Base-by-base conservation (phyloP, 2,797 vertebrate species). In the Petrocephalus schoutedeni region DNA sequence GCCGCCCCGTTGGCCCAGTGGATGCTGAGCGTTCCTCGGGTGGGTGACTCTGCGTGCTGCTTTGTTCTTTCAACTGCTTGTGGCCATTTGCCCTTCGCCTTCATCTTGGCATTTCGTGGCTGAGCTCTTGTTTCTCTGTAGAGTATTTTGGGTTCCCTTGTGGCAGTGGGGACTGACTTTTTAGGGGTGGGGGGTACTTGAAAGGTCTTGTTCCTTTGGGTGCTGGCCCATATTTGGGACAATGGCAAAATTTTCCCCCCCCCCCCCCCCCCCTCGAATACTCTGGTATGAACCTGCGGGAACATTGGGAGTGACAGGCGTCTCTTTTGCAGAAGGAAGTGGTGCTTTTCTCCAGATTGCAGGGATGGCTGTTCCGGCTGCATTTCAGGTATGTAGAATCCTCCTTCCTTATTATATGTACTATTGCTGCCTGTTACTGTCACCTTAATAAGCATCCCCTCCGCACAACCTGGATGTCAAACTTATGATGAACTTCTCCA, bases 301-400 rank as follows among this genome's bases (percentile, higher is more conserved):
- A 49, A 54, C 58, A 54, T 3, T 61, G 8, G 32, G 8, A 36
- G 8, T 58, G 14, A 86, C 56, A 49, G 87, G 2, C 87, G n/a
- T 83, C 87, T 87, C 45, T 67, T 77, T 91, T 89, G 54, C 93
- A 96, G 95, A 92, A 95, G 95, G 94, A 95, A 95, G 92, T 93
- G 91, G 92, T 95, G 93, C 95, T 67, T 86, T 53, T 19, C 57
- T 88, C 8, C 83, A 85, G 88, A 92, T 77, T 53, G 1, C 90
- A 89, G 91, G 87, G 90, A 96, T 96, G 96, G 95, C 95, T 85
- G 93, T 96, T 91, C 95, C 96, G 92, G 91, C 95, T 85, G 95
- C 94, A 89, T 91, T 96, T 90, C 95, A 96, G 95, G 96, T 96
- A 93, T 71, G 91, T 2, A 59, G 23, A 87, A 2, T 19, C 19